Conservation (phyloP, 1,140 invertebrate species). For the Drosophila fuyamai region DNA sequence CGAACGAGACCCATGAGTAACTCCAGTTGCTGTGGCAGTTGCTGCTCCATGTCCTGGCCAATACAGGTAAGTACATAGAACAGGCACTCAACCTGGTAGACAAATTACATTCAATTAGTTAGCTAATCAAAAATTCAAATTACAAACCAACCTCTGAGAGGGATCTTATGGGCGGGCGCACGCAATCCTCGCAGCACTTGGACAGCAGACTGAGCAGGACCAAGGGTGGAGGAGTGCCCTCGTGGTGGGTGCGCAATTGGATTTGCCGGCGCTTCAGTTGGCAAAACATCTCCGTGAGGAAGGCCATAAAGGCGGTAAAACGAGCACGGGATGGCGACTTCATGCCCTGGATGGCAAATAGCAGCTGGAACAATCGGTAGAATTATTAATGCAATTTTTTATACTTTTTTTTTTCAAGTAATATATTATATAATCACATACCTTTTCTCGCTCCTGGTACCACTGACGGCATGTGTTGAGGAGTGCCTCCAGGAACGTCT, state of each 20-base stretch:
- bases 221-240: slow-evolving; percentile 89
- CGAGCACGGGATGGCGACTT: slow-evolving; percentile 86
- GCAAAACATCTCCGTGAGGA: slow-evolving; percentile 95
- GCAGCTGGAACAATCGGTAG: slow-evolving; percentile 39
- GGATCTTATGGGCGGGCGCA: slow-evolving; percentile 91
- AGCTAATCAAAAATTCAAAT: not conserved
- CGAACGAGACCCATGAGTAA: slow-evolving; percentile 91
- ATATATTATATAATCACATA: slow-evolving; percentile 4
- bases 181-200: slow-evolving; percentile 93
- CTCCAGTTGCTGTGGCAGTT: slow-evolving; percentile 91
- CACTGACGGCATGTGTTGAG: slow-evolving; percentile 95
- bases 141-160: slow-evolving; percentile 88
- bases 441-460: slow-evolving; percentile 93
- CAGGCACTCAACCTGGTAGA: slow-evolving; percentile 91
- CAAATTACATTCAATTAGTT: not conserved
- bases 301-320: slow-evolving; percentile 94
- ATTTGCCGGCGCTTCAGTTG: slow-evolving; percentile 91
- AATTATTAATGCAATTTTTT: not conserved
- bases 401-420: no score
- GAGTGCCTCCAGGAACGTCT: slow-evolving; percentile 94
- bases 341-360: slow-evolving; percentile 83
- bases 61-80: slow-evolving; percentile 94
- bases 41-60: slow-evolving; percentile 93
- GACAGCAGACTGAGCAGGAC: slow-evolving; percentile 91
- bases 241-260: slow-evolving; percentile 88